Evolutionary conservation across 2,888 invertebrate genomes (phyloP).

Genomic region (Plagiodera versicolora): DNA sequence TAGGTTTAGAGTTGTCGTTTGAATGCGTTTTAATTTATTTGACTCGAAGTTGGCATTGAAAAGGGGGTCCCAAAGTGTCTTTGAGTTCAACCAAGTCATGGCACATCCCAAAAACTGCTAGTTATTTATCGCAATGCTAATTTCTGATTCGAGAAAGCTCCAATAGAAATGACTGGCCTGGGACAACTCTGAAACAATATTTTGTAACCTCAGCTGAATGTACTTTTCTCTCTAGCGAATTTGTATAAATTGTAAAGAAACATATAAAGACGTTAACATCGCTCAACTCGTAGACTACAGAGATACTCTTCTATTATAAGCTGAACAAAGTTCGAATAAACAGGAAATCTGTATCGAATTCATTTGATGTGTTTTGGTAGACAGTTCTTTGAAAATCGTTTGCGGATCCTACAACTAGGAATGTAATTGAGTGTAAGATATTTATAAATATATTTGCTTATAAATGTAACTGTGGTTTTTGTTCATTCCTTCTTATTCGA

Average conservation of each 20-base stretch:
- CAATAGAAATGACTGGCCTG: neutral
- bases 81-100: too few species aligned
- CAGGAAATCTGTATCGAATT: conserved; percentile 43
- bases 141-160: neutral
- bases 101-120: too few species aligned
- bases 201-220: conserved; percentile 4
- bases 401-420: conserved; percentile 52
- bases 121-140: too few species aligned
- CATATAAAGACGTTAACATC: conserved; percentile 36
- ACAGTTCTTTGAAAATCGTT: conserved; percentile 50
- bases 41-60: conserved; percentile 1
- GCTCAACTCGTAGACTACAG: conserved; percentile 44
- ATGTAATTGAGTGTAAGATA: conserved; percentile 58
- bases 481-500: too few species aligned
- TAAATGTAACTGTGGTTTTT: conserved; percentile 46
- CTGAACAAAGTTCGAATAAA: conserved; percentile 48
- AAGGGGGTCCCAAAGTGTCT: neutral
- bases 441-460: conserved; percentile 59
- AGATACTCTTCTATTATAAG: conserved; percentile 41
- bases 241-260: conserved; percentile 30
- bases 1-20: conserved; percentile 38
- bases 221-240: conserved; percentile 10
- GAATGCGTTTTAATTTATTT: conserved; percentile 28
- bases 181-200: neutral
- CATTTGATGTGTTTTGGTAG: conserved; percentile 54